A percentile compares a stretch with the other conserved stretches of the same genome.
phyloP scores from a whole-genome alignment of 2,113 vertebrate species.

The Hassar affinis region DNA sequence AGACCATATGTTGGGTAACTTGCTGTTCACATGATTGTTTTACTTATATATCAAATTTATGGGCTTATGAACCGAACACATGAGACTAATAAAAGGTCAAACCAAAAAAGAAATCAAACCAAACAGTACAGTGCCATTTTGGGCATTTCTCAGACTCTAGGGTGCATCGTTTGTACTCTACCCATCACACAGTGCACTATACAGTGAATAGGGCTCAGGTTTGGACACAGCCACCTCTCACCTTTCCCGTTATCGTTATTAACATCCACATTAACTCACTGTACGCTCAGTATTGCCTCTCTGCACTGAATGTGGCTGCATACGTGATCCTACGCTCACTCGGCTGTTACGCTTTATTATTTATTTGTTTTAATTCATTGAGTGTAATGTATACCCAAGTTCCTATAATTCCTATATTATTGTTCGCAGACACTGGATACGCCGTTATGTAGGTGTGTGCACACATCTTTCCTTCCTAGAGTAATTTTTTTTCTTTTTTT shows the following conservation, averaged over 20 bases:
- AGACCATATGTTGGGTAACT: neutral
- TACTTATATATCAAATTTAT: neutral
- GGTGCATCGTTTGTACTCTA: neutral
- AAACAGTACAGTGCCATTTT: neutral
- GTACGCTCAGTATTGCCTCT: slow-evolving; percentile 17
- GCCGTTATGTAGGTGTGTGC: neutral
- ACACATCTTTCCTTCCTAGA: neutral
- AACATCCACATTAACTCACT: neutral
- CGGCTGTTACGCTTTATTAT: neutral
- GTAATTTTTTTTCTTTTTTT: neutral
- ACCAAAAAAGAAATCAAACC: neutral
- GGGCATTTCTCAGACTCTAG: neutral
- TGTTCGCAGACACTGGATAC: neutral
- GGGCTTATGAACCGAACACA: neutral
- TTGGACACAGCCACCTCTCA: neutral
- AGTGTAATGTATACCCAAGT: neutral
- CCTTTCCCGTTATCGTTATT: neutral
- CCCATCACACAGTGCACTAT: neutral
- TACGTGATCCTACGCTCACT: neutral
- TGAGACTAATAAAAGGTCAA: neutral
- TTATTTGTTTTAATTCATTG: neutral
- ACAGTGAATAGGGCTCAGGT: neutral
- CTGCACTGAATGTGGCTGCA: slow-evolving; percentile 25
- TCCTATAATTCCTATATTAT: neutral
- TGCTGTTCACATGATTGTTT: neutral